Percentiles rank a stretch among this genome's conserved stretches.
Evolutionary conservation across 2,888 invertebrate genomes (phyloP).

Genomic region (Ptilodon capucinus): DNA sequence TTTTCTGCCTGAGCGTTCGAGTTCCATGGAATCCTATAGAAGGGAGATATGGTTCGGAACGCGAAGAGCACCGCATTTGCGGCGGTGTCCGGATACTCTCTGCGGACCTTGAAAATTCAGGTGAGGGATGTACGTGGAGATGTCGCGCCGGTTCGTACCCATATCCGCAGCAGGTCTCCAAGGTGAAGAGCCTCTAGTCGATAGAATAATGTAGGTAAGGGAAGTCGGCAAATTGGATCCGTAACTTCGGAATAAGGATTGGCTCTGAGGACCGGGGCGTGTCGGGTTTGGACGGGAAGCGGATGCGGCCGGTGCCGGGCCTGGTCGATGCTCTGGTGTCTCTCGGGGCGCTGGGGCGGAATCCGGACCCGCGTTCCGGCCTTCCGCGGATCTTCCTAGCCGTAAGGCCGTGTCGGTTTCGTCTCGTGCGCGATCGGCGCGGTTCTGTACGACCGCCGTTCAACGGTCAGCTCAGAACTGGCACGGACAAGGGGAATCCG

Average conservation of each 20-base stretch:
- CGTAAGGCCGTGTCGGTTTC: conserved; percentile 42
- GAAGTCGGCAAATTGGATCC: conserved; percentile 87
- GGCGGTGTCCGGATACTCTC: conserved; percentile 53
- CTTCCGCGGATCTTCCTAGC: conserved; percentile 42
- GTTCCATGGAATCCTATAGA: conserved; percentile 73
- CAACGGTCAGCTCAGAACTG: conserved; percentile 83
- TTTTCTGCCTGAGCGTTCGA: conserved; percentile 61
- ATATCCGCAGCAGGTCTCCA: conserved; percentile 90
- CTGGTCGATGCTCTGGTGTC: conserved; percentile 15
- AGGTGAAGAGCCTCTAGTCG: conserved; percentile 87
- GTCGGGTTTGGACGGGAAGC: conserved; percentile 78
- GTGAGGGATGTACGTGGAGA: conserved; percentile 54
- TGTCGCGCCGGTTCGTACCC: conserved; percentile 81
- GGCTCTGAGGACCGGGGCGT: conserved; percentile 87
- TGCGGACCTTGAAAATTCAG: conserved; percentile 61
- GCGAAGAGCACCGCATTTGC: conserved; percentile 52
- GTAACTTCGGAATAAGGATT: conserved; percentile 87
- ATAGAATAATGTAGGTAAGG: conserved; percentile 85
- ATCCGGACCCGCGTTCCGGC: conserved; percentile 39
- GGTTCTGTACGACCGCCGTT: conserved; percentile 50
- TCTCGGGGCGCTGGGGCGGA: conserved; percentile 48
- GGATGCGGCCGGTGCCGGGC: conserved; percentile 34
- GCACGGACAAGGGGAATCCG: conserved; percentile 85
- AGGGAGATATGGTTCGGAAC: conserved; percentile 77
- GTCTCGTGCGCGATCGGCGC: conserved; percentile 38